A percentile compares a stretch with the other conserved stretches of the same genome.
These are phyloP conservation scores for Saccostrea echinata DNA, from an alignment of 1,140 invertebrate species.

Conservation along the genomic window DNA sequence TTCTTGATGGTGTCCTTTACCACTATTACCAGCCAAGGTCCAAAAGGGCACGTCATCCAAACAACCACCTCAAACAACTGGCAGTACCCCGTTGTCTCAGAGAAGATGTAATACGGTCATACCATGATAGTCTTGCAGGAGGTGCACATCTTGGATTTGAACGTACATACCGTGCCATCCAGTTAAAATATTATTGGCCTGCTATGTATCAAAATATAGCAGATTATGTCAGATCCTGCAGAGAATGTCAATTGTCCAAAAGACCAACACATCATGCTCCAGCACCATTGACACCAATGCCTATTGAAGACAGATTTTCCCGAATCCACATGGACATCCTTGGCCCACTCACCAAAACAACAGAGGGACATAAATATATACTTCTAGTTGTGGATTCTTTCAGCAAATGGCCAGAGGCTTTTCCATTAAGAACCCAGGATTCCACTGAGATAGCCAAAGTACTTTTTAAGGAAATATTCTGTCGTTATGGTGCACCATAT, in stretches of 20 bases:
- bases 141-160: slow-evolving; percentile 55
- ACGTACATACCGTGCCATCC: too few species aligned
- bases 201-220: too few species aligned
- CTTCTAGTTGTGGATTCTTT: background rate
- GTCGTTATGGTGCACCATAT: slow-evolving; percentile 56
- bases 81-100: too few species aligned
- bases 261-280: background rate
- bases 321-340: slow-evolving; percentile 20
- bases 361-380: too few species aligned
- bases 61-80: too few species aligned
- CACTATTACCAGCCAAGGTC: slow-evolving; percentile 33
- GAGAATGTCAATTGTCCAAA: too few species aligned
- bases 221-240: too few species aligned
- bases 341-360: background rate
- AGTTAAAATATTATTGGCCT: too few species aligned
- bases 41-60: too few species aligned
- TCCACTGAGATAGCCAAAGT: slow-evolving; percentile 54
- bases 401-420: slow-evolving; percentile 47
- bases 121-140: slow-evolving; percentile 54
- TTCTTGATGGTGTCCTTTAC: slow-evolving; percentile 48
- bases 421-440: slow-evolving; percentile 54
- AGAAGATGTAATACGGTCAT: too few species aligned
- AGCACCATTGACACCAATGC: slow-evolving; percentile 3
- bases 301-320: background rate
- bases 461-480: slow-evolving; percentile 57